These are phyloP conservation scores for Zosterops lateralis DNA, from an alignment of 2,113 vertebrate genomes.

Conservation along the genomic window DNA sequence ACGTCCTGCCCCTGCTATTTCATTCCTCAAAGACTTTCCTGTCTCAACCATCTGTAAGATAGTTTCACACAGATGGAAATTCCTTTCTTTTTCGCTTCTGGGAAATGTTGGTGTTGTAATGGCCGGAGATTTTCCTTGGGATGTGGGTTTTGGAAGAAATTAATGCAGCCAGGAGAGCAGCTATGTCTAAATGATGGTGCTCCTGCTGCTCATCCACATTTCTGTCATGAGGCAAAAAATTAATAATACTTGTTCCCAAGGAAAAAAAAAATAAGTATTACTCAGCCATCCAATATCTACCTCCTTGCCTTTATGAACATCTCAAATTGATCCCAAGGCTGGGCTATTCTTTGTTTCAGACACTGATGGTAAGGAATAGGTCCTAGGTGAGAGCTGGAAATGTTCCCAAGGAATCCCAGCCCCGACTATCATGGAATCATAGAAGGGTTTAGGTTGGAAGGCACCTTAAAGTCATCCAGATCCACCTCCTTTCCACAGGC, in stretches of 20 bases:
- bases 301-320: background rate
- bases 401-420: background rate
- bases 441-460: background rate
- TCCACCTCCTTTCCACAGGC: background rate
- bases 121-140: background rate
- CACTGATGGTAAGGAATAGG: background rate
- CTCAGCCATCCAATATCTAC: background rate
- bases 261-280: background rate
- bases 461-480: no score
- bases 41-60: background rate
- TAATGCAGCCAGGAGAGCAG: background rate
- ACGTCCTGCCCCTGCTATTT: background rate
- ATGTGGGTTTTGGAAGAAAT: background rate
- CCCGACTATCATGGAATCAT: fast-evolving
- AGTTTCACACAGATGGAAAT: background rate
- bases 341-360: background rate
- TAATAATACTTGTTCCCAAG: background rate
- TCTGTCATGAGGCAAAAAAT: background rate
- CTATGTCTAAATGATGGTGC: background rate
- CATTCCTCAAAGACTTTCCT: constrained; percentile 1
- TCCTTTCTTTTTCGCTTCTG: background rate
- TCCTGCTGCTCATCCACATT: background rate
- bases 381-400: background rate
- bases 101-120: background rate
- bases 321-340: background rate